Evolutionary conservation across 1,140 invertebrate genomes (phyloP).

Genomic region (Platorchestia sp.): DNA sequence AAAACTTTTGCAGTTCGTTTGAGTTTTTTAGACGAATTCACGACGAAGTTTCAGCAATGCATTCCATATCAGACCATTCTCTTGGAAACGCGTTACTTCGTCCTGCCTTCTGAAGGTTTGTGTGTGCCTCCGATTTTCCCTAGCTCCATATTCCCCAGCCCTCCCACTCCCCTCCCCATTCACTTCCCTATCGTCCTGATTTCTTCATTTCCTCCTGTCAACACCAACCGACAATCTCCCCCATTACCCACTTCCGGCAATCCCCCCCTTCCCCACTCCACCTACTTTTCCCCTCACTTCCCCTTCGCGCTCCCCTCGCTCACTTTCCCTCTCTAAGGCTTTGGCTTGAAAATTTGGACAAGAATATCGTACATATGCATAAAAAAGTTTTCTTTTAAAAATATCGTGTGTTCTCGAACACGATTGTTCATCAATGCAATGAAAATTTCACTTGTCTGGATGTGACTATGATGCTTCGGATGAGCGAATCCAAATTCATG

Average conservation of each 20-base stretch:
- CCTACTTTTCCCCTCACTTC: background rate
- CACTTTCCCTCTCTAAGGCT: background rate
- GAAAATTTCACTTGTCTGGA: too few species aligned
- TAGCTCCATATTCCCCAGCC: background rate
- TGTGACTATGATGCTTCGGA: too few species aligned
- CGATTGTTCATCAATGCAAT: background rate
- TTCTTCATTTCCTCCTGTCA: constrained; percentile 55
- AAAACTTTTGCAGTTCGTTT: background rate
- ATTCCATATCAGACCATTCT: background rate
- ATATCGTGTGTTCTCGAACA: background rate
- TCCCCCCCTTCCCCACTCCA: background rate
- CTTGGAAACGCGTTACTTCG: background rate
- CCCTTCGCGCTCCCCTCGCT: background rate
- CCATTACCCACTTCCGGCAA: constrained; percentile 23
- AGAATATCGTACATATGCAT: background rate
- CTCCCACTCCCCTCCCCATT: background rate
- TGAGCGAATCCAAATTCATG: too few species aligned
- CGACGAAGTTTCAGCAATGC: background rate
- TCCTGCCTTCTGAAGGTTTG: background rate
- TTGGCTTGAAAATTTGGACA: too few species aligned
- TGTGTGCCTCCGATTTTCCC: background rate
- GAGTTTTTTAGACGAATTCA: background rate
- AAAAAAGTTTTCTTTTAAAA: background rate
- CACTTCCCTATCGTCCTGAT: constrained; percentile 48
- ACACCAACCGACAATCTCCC: constrained; percentile 52